Evolutionary conservation across 2,113 vertebrate genomes (phyloP), one percentile per base, ranked within the genome.

Genomic region (Menura novaehollandiae): DNA sequence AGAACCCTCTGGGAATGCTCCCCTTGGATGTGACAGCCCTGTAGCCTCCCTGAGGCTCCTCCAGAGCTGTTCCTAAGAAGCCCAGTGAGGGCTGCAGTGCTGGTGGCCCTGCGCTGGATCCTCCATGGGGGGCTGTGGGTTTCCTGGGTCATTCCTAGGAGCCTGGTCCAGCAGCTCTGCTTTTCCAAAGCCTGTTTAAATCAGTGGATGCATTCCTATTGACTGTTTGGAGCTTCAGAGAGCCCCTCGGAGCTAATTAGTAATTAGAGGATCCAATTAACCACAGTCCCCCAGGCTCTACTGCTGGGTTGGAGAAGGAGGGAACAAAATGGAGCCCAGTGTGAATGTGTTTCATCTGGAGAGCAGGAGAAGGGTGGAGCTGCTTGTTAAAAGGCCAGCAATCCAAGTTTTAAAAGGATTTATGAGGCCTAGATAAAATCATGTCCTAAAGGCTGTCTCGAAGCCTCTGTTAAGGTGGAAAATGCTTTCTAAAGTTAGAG

Each of bases 361-460:
- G 88, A 88, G 88, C 59, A 53, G 62, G 82, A 68, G 93, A 26
- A 83, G 91, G 93, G 95, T 93, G 94, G 80, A 86, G 86, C 79
- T 55, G 72, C 80, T 89, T 80, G 68, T 84, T 88, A 73, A 77
- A 84, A 53, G 43, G 52, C 62, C 81, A 91, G 41, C 52, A 59
- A 11, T 26, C 68, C 89, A 59, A 73, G 85, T 72, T 90, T 60
- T 67, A 53, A 81, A 89, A 56, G 69, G 85, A 64, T 94, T 95
- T 91, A 72, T 41, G 75, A 91, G 21, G 30, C 46, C 28, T 62
- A 77, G 91, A 77, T 86, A 88, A 80, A 90, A 88, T 88, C 68
- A 18, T 33, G 19, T 53, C 62, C 87, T 69, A 82, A 84, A 89
- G 72, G 35, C 60, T 78, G 78, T 33, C 71, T 77, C 4, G 1